A percentile compares a stretch with the other conserved stretches of the same genome.
Evolutionary conservation across 2,113 vertebrate genomes (phyloP).

Genomic region (Etia nguti): DNA sequence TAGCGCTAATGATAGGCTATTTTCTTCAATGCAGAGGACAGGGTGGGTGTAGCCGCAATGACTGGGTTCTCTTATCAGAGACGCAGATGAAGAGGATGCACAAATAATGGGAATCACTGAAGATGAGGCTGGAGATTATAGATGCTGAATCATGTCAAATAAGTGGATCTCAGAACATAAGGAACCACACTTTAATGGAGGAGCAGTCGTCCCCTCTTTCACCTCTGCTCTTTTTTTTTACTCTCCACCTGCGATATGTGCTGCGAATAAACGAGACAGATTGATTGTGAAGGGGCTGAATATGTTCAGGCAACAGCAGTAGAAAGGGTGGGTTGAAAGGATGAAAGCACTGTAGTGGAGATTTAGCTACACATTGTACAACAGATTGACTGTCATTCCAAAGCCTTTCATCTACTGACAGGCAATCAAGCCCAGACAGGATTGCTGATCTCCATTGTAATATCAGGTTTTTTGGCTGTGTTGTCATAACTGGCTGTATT

Average conservation of each 20-base stretch:
- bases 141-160: not conserved
- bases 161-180: not conserved
- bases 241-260: not conserved
- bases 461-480: not conserved
- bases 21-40: conserved; percentile 9
- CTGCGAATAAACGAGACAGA: not conserved
- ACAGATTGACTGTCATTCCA: conserved; percentile 37
- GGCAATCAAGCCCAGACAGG: conserved; percentile 24
- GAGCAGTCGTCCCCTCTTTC: not conserved
- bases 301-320: not conserved
- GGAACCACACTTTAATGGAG: not conserved
- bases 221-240: not conserved
- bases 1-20: conserved; percentile 29
- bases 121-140: not conserved
- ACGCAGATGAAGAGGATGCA: not conserved
- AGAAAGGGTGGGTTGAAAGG: not conserved
- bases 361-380: conserved; percentile 23
- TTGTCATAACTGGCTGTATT: conserved; percentile 21
- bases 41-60: not conserved
- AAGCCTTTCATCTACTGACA: conserved; percentile 47
- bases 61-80: not conserved
- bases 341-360: conserved; percentile 18
- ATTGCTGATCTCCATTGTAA: conserved; percentile 25
- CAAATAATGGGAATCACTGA: not conserved
- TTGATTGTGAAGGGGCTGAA: conserved; percentile 19